phyloP scores from a whole-genome alignment of 2,113 vertebrate genomes.

The Mohoua ochrocephala region DNA sequence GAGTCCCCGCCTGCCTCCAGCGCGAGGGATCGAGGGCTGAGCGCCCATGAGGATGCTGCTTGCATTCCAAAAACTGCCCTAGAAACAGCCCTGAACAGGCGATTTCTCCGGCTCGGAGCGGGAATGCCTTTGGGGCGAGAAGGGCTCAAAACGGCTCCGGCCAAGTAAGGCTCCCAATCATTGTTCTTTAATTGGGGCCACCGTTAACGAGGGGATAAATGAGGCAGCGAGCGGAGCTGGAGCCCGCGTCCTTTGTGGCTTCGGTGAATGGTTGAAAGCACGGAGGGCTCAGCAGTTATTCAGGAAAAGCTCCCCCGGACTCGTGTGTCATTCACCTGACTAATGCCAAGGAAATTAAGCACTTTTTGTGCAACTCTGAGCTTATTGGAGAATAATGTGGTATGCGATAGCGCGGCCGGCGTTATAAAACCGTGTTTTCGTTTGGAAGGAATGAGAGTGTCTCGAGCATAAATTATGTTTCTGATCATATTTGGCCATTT shows the following conservation, averaged over 20 bases:
- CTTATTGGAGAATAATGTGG: not conserved
- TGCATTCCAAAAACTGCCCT: not conserved
- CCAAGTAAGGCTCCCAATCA: not conserved
- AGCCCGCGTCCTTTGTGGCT: not conserved
- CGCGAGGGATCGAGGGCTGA: not conserved
- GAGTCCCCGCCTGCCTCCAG: not conserved
- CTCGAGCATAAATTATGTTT: not conserved
- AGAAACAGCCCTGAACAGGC: not conserved
- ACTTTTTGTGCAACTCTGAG: not conserved
- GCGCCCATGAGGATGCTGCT: not conserved
- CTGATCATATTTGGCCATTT: constrained; percentile 37
- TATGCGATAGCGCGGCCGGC: not conserved
- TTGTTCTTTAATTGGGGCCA: constrained; percentile 33
- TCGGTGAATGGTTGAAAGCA: not conserved
- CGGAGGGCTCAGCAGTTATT: not conserved
- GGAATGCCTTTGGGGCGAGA: constrained; percentile 2
- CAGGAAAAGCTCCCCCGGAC: not conserved
- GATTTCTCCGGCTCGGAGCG: not conserved
- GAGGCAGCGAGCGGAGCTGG: not conserved
- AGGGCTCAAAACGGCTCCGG: not conserved
- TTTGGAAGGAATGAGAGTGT: not conserved
- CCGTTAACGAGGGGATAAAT: not conserved
- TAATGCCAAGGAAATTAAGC: not conserved
- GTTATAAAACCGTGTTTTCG: not conserved
- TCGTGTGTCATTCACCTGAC: constrained; percentile 16